Conservation (phyloP, 2,797 vertebrate genomes). For the Alfaro cultratus region DNA sequence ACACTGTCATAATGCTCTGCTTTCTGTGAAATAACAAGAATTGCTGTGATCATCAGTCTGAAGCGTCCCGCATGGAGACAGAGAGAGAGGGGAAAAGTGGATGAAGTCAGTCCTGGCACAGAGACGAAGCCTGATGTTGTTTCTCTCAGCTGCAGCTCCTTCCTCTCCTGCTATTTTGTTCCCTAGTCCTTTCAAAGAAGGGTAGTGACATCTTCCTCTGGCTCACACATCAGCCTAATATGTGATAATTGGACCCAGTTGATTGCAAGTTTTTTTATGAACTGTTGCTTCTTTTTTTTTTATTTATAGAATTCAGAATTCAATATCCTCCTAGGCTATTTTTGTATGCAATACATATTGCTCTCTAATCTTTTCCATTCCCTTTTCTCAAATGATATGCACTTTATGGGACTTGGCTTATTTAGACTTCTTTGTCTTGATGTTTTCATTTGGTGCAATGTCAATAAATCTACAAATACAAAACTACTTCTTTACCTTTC, state of each 20-base stretch:
- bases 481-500: neutral
- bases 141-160: neutral
- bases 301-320: neutral
- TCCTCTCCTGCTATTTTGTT: neutral
- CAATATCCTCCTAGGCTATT: neutral
- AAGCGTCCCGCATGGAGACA: conserved; percentile 12
- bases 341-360: neutral
- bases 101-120: conserved; percentile 1
- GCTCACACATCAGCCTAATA: conserved; percentile 12
- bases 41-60: conserved; percentile 16
- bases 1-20: neutral
- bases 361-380: conserved; percentile 1
- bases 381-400: neutral
- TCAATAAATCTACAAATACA: neutral
- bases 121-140: conserved; percentile 17
- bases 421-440: neutral
- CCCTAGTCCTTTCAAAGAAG: conserved; percentile 8
- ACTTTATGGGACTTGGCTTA: neutral
- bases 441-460: neutral
- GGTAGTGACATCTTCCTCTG: neutral
- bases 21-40: conserved; percentile 28
- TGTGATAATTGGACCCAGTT: conserved; percentile 5
- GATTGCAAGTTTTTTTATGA: conserved; percentile 4
- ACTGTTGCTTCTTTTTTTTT: neutral
- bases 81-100: neutral